Base-by-base conservation (phyloP, 2,888 invertebrate species). In the Opisthograptis luteolata region DNA sequence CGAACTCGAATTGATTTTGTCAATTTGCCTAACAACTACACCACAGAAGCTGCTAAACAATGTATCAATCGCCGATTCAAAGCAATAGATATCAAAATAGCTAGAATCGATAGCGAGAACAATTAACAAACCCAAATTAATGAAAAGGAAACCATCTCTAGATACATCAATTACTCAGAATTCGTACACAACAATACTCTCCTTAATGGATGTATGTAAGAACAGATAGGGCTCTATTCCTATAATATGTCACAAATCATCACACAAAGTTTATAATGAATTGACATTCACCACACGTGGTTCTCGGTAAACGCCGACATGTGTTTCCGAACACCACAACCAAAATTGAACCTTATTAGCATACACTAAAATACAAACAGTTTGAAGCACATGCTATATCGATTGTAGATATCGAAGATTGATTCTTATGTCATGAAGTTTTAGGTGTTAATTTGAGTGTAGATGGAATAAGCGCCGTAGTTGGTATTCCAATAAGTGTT, bases 161-260 rank as follows among this genome's bases (percentile, higher is more conserved):
- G 79, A 82, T 84, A 84, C 78, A 78, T 78, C 83, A 83, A 84
- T 86, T 87, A 84, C 87, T 78, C 65, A 73, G 86, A 87, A 87
- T 55, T 46, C 71, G 70, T 66, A 50, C 48, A 32, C 44, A 72
- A 88, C 87, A 88, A 88, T 86, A 84, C 69, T 69, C 71, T 70
- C 76, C 78, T 83, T 84, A 85, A 82, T 78, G 76, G 74, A 64
- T 73, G 73, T 68, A 64, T 73, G 73, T 68, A 70, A 73, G 73
- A 81, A 86, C 84, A 86, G 84, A 85, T 81, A 87, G 75, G 73
- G 76, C 80, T 76, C 81, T 87, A 84, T 87, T 79, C 76, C 80
- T 79, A 85, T 87, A 87, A 85, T 84, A 85, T 84, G 88, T 87
- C 88, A 88, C 88, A 87, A 88, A 89, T 88, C 88, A 87, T 89